Base-by-base conservation (phyloP, 2,113 vertebrate species). In the Melanotaenia duboulayi region DNA sequence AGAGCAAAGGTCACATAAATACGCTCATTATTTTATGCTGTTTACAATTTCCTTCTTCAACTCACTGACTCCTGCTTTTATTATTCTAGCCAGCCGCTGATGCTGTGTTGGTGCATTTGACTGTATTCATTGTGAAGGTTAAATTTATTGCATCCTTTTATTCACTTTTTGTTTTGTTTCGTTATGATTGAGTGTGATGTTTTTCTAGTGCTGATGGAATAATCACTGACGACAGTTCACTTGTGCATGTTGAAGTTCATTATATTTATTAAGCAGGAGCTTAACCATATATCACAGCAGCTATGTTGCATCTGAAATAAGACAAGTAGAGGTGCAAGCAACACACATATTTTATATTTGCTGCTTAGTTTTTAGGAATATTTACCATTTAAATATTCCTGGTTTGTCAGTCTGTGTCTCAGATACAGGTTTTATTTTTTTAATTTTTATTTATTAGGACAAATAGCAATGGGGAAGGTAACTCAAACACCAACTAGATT, bases 241-340 rank as follows among this genome's bases (percentile, higher is more conserved):
- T 25, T 22, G 22, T 59, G 20, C 65, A 57, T 64, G 39, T 69
- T 22, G 17, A n/a, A n/a, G n/a, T n/a, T n/a, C 37, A 56, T 54
- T 48, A 1, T 0, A 25, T 57, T 49, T 20, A 52, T 61, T 61
- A 60, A 39, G 20, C 48, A 57, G 50, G 46, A 4, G 16, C 19
- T 35, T 35, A 9, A 35, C 42, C 1, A 7, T 57, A 22, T 17
- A 39, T 49, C 59, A 11, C 11, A 42, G 35, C 17, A 62, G 0
- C 69, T 20, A 32, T 49, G 10, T 2, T 6, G 2, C 35, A 51
- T 58, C 1, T 0, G 24, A 71, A 67, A 63, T 35, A 35, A 70
- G 55, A 63, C 28, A 42, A 65, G 58, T 10, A 23, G 55, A 64
- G 37, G 22, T 22, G 19, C 28, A 35, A 54, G 65, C n/a, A 44